Percentiles rank a stretch among this genome's conserved stretches.
These are phyloP conservation scores for Pherbina coryleti DNA, from an alignment of 2,888 invertebrate genomes.

Conservation along the genomic window DNA sequence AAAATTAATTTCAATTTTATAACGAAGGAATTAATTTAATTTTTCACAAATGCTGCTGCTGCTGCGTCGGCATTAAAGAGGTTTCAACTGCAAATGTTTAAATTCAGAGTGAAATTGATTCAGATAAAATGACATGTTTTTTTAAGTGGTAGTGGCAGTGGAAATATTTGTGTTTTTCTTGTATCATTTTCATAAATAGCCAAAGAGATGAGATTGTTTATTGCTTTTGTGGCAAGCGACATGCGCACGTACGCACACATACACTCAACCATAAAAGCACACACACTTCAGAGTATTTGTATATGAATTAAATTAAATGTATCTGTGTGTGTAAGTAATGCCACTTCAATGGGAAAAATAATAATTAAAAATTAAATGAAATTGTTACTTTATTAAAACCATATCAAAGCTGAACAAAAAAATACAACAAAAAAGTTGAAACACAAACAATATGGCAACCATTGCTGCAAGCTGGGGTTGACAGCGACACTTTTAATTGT, in stretches of 20 bases:
- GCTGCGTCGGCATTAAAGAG: background rate
- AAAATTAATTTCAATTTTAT: background rate
- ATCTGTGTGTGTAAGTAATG: background rate
- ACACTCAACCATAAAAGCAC: background rate
- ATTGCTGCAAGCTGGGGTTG: conserved; percentile 1
- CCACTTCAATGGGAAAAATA: background rate
- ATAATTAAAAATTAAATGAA: conserved; percentile 28
- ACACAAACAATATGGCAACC: background rate
- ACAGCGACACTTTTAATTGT: conserved; percentile 16
- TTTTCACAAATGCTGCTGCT: background rate
- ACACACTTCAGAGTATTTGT: too few species aligned
- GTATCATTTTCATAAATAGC: background rate
- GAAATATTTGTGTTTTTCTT: background rate
- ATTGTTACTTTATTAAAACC: conserved; percentile 26
- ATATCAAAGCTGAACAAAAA: background rate
- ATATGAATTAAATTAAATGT: background rate
- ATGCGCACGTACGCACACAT: conserved; percentile 1
- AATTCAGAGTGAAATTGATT: background rate
- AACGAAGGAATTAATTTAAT: conserved; percentile 11
- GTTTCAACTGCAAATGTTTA: background rate
- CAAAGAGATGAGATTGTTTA: background rate
- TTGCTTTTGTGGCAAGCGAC: background rate
- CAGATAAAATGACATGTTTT: background rate
- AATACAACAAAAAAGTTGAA: background rate
- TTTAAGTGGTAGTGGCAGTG: conserved; percentile 15